phyloP scores from a whole-genome alignment of 2,113 vertebrate species.

The Laticauda laticaudata region DNA sequence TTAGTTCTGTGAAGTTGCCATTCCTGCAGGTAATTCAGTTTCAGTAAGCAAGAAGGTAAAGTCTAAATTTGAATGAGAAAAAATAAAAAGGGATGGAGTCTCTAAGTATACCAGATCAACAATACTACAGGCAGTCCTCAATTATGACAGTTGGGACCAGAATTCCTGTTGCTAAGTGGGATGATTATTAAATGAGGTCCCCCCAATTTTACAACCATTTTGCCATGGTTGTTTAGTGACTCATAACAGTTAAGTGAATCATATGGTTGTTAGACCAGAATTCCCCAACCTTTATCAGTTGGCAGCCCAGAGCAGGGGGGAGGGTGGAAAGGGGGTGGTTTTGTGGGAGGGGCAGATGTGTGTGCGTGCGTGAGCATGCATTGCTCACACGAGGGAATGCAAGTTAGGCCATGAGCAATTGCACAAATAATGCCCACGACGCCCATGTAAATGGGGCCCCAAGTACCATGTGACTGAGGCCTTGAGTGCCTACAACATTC shows the following conservation, averaged over 20 bases:
- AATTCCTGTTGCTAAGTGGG: neutral
- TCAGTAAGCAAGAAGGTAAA: constrained; percentile 84
- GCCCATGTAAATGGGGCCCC: too few species aligned
- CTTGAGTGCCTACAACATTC: too few species aligned
- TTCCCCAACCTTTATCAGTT: too few species aligned
- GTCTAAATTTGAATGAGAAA: constrained; percentile 64
- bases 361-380: too few species aligned
- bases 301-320: too few species aligned
- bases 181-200: neutral
- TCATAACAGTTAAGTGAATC: neutral
- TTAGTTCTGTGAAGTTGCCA: constrained; percentile 91
- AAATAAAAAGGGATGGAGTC: constrained; percentile 23
- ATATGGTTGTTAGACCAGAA: neutral
- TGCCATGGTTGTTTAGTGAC: neutral
- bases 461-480: too few species aligned
- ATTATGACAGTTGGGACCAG: neutral
- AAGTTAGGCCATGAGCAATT: too few species aligned
- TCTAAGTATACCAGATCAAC: neutral
- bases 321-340: too few species aligned
- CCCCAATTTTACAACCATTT: neutral
- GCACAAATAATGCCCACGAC: too few species aligned
- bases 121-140: neutral
- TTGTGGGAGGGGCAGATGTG: too few species aligned
- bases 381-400: too few species aligned
- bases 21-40: constrained; percentile 85